A percentile compares a stretch with the other conserved stretches of the same genome.
Conservation (phyloP, 2,888 invertebrate genomes). For the Oxycera nigricornis region DNA sequence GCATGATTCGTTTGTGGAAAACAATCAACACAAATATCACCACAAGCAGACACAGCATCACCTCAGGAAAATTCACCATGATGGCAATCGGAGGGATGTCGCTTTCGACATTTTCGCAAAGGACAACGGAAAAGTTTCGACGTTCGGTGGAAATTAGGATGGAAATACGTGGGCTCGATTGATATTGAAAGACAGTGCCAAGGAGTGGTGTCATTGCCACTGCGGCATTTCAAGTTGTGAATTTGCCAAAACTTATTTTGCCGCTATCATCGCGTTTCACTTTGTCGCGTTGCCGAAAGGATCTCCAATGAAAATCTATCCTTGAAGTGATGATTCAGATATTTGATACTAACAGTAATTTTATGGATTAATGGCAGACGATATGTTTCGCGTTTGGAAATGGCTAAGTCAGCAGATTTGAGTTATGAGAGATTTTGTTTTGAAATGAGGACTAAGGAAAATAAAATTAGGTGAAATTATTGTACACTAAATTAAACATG, state of each 20-base stretch:
- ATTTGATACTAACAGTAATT: not conserved
- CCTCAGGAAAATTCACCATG: not conserved
- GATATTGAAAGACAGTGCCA: conserved; percentile 15
- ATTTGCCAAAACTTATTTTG: conserved; percentile 11
- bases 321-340: conserved; percentile 25
- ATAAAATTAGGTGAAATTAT: too few relatives aligned
- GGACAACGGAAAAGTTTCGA: conserved; percentile 1
- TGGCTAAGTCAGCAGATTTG: conserved; percentile 1
- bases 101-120: not conserved
- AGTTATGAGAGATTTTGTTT: not conserved
- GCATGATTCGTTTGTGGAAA: conserved; percentile 1
- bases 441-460: too few relatives aligned
- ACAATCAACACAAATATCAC: not conserved
- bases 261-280: not conserved
- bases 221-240: conserved; percentile 15
- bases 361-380: not conserved
- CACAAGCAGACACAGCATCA: not conserved
- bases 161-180: not conserved
- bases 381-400: not conserved
- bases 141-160: not conserved
- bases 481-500: too few relatives aligned
- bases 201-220: not conserved
- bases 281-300: not conserved
- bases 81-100: not conserved
- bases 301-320: conserved; percentile 3